Evolutionary conservation across 2,888 invertebrate genomes (phyloP), one percentile per base, ranked within the genome.

Genomic region (Hypolimnas misippus): DNA sequence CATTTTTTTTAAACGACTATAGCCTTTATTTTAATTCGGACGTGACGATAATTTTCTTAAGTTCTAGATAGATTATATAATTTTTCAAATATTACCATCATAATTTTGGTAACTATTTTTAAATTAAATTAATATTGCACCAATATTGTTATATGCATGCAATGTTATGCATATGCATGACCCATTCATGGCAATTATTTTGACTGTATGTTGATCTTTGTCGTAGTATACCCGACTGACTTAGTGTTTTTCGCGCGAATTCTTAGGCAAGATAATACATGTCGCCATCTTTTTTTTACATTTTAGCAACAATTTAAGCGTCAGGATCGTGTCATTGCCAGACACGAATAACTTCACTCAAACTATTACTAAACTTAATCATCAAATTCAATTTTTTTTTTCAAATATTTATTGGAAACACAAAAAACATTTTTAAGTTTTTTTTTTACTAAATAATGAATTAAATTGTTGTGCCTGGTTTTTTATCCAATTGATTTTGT

Each of bases 271-370:
- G 31, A 31, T 31, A 8, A 31, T 31, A 31, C 8, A 2, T 7
- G 1, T 29, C 6, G 29, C 6, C n/a, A 1, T n/a, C 0, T 17
- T 55, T 31, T 29, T 31, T n/a, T 2, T 10, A 1, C 16, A n/a
- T 16, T 52, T 61, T 63, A 66, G 53, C 57, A 69, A 66, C 70
- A 76, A 65, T 78, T 75, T 79, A 70, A 79, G 80, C 78, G 69
- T 29, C 19, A 67, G 62, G 63, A 62, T 63, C 73, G 73, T 62
- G 64, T 29, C 76, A 71, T 71, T 54, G 79, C 79, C 10, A 68
- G 68, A 52, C 68, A 61, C 70, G 67, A 50, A 61, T 49, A 29
- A 61, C 49, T 53, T 44, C 65, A 72, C 71, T 72, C 60, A 72
- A 70, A 72, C 60, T 65, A 60, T 62, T 70, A 62, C 61, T 58